Evolutionary conservation across 2,113 vertebrate species (phyloP), one percentile per base, ranked within the genome.

Genomic region (Glaucidium brasilianum): DNA sequence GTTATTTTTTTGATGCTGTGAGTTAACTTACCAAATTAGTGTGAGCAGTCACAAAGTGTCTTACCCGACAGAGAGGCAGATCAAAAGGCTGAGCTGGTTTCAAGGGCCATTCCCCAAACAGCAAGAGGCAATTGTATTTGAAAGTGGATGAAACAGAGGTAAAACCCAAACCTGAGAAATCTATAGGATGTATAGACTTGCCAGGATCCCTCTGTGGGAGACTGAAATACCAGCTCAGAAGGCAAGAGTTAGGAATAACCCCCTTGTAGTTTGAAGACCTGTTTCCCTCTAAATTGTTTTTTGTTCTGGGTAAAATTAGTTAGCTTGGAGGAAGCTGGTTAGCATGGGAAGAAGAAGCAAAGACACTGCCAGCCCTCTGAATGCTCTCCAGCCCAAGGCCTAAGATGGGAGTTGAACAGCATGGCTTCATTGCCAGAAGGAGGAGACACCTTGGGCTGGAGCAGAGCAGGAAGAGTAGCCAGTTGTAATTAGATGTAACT

Each of bases 371-470:
- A 71, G 22, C 72, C 19, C 26, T 53, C 37, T 75, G 66, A 59
- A 90, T 58, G 16, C 0, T 0, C 13, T 79, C 19, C 37, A 56
- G 30, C 6, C 9, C 29, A 21, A 20, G 14, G 10, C 3, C 19
- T 75, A 17, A 56, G 43, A 17, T 50, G 17, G 8, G 35, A 11
- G 11, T 2, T 73, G 58, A 55, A 29, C 9, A 62, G 35, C 2
- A 3, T 11, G 12, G 26, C 13, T 88, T 58, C 32, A 15, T 20
- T 69, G 63, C 5, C 5, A 20, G n/a, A 55, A 16, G 16, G 25
- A 43, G 7, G 4, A 91, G 34, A 69, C 9, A 60, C 12, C 12
- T 47, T 41, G 22, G 34, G 7, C 35, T 62, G 45, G 20, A 74
- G 25, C 12, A 41, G 49, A 84, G 22, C 19, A 56, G 64, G 49